Evolutionary conservation across 1,140 invertebrate species (phyloP).

Genomic region (Pseudobourletiella spinata): DNA sequence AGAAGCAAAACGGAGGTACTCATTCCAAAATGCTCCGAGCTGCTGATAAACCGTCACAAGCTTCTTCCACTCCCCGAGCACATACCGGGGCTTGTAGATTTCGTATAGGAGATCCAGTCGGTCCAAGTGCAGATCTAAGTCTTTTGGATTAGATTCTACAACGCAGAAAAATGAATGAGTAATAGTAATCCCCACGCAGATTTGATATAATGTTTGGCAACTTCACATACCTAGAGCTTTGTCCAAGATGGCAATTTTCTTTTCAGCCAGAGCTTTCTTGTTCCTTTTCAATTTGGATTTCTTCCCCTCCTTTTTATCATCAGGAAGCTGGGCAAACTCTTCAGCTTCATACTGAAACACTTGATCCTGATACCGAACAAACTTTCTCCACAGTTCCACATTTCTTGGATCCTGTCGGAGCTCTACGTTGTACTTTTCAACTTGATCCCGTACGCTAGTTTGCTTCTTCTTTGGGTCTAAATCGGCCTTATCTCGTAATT

Average conservation of each 20-base stretch:
- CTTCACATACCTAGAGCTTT: slow-evolving; percentile 32
- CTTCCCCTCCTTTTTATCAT: slow-evolving; percentile 3
- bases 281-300: slow-evolving; percentile 12
- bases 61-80: slow-evolving; percentile 30
- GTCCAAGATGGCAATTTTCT: slow-evolving; percentile 31
- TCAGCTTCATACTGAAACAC: slow-evolving; percentile 20
- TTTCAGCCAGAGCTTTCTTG: slow-evolving; percentile 23
- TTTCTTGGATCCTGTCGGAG: slow-evolving; percentile 21
- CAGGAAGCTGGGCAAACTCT: slow-evolving; percentile 16
- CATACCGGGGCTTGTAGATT: slow-evolving; percentile 25
- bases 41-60: slow-evolving; percentile 23
- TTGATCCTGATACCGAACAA: slow-evolving; percentile 32
- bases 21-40: slow-evolving; percentile 20
- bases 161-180: neutral
- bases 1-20: slow-evolving; percentile 12
- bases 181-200: neutral
- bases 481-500: no score
- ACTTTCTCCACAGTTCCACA: slow-evolving; percentile 30
- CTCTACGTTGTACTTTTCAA: slow-evolving; percentile 24
- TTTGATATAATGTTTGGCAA: no score
- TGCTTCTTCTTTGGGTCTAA: neutral
- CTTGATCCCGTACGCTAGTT: slow-evolving; percentile 11
- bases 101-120: slow-evolving; percentile 24
- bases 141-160: slow-evolving; percentile 29
- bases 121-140: slow-evolving; percentile 20